phyloP scores from a whole-genome alignment of 2,888 invertebrate genomes.

The Sarcophaga subvicina region DNA sequence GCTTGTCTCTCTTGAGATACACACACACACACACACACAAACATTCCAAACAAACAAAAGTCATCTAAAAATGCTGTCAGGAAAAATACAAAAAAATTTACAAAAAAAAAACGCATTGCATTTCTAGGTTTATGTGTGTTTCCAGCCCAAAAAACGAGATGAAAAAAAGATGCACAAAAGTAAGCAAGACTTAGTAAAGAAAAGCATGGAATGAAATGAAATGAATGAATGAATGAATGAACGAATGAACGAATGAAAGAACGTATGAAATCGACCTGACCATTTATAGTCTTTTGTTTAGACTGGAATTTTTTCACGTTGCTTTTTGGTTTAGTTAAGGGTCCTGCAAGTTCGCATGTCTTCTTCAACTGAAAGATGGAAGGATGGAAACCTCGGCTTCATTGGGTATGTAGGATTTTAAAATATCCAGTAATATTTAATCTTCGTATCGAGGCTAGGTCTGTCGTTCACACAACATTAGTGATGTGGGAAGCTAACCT shows the following conservation, averaged over 20 bases:
- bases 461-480: no score
- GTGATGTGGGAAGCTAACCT: no score
- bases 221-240: neutral
- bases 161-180: conserved; percentile 28
- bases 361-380: no score
- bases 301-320: conserved; percentile 16
- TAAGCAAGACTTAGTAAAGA: conserved; percentile 20
- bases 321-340: neutral
- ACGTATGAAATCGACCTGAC: conserved; percentile 57
- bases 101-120: neutral
- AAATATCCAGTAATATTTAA: no score
- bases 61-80: conserved; percentile 48
- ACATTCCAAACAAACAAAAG: conserved; percentile 44
- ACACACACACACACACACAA: neutral
- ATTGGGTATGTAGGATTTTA: no score
- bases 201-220: no score
- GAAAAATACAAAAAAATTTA: neutral
- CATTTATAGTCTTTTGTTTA: conserved; percentile 51
- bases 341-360: neutral
- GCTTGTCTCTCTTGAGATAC: neutral
- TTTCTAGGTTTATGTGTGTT: neutral
- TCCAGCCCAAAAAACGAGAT: neutral
- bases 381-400: no score
- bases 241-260: conserved; percentile 22
- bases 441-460: no score